Evolutionary conservation across 2,888 invertebrate genomes (phyloP).

Genomic region (Cyclophora punctaria): DNA sequence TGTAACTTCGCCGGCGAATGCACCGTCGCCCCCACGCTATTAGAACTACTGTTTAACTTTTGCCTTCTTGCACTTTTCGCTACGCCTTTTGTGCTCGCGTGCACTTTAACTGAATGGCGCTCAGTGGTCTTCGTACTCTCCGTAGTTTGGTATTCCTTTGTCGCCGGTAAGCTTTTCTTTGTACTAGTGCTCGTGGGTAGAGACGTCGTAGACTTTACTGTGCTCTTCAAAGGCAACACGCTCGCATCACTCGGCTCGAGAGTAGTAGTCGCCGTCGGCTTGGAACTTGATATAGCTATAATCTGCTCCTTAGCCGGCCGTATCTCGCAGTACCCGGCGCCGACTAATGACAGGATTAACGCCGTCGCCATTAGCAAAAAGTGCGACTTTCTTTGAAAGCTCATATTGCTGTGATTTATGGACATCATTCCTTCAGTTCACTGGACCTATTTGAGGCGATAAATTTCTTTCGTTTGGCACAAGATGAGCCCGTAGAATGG

Average conservation of each 20-base stretch:
- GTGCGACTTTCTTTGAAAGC: conserved; percentile 19
- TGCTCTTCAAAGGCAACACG: conserved; percentile 44
- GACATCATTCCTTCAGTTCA: conserved; percentile 8
- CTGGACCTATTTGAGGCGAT: not conserved
- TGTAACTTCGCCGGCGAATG: conserved; percentile 71
- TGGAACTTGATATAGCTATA: conserved; percentile 42
- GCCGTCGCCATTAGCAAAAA: conserved; percentile 36
- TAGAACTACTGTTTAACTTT: conserved; percentile 59
- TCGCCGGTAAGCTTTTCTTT: conserved; percentile 53
- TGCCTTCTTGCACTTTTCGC: conserved; percentile 62
- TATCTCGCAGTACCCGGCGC: conserved; percentile 39
- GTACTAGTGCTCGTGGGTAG: conserved; percentile 35
- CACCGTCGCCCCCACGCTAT: conserved; percentile 38
- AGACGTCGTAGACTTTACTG: conserved; percentile 40
- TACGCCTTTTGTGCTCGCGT: conserved; percentile 50
- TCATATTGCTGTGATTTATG: conserved; percentile 25
- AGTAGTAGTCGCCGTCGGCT: conserved; percentile 28
- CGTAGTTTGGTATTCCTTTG: conserved; percentile 46
- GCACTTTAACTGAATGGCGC: conserved; percentile 48
- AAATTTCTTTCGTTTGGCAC: conserved; percentile 1
- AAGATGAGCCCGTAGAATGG: not conserved
- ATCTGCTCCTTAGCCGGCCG: conserved; percentile 36
- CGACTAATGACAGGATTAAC: conserved; percentile 47
- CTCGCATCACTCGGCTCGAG: conserved; percentile 22
- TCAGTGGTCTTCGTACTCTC: conserved; percentile 44